phyloP scores from a whole-genome alignment of 2,113 vertebrate species.

The Chaetura pelagica region DNA sequence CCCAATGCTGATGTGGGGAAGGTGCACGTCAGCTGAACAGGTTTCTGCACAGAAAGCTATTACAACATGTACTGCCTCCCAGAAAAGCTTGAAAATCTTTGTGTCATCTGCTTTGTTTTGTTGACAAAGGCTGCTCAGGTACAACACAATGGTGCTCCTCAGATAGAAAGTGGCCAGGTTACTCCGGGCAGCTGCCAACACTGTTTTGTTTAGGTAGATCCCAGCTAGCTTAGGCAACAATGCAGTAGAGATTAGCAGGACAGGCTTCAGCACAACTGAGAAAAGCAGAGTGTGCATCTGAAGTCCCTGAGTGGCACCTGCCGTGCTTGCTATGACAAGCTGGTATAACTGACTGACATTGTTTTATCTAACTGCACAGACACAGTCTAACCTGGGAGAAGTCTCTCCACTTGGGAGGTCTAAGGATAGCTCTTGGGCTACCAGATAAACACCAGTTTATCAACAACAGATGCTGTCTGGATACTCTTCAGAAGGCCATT shows the following conservation, averaged over 20 bases:
- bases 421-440: background rate
- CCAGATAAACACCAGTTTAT: constrained; percentile 5
- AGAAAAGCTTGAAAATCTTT: background rate
- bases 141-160: background rate
- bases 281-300: background rate
- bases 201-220: background rate
- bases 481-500: background rate
- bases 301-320: background rate
- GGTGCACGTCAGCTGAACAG: background rate
- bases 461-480: background rate
- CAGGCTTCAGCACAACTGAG: background rate
- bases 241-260: background rate
- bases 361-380: background rate
- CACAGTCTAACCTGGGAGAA: background rate
- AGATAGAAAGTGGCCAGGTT: background rate
- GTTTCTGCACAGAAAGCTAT: background rate
- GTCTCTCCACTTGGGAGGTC: constrained; percentile 22
- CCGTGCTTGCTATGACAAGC: background rate
- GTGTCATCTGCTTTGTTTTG: background rate
- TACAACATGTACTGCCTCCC: background rate
- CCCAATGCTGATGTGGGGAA: background rate
- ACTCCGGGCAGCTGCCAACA: background rate
- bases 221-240: background rate
- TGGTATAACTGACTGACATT: fast-evolving
- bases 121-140: background rate